Evolutionary conservation across 2,113 vertebrate species (phyloP), one percentile per base, ranked within the genome.

Genomic region (Saccopteryx bilineata): DNA sequence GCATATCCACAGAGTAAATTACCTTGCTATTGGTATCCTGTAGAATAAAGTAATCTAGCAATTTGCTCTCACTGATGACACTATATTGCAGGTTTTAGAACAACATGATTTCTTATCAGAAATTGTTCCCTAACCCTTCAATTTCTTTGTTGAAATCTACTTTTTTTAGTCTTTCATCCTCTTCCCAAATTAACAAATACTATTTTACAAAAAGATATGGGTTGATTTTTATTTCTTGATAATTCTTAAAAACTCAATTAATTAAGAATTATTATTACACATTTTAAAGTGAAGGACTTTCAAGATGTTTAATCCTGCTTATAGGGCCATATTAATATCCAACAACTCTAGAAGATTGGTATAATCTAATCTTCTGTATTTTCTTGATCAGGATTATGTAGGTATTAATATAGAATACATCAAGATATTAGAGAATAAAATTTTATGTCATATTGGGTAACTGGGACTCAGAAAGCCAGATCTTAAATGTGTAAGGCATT

Each of bases 1-100:
- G 80, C 93, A 92, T 56, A 97, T 68, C 88, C 96, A 97, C 76
- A 91, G 87, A 97, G 90, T 97, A 96, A 98, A 97, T 97, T 97
- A 97, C 33, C 17, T 94, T 87, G 95, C 97, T 98, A 96, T 97
- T 97, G 96, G 61, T 69, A 97, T 97, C 93, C 71, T 88, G 63
- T 96, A 78, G 17, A 94, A 93, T 95, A 96, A 97, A 97, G 91
- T 72, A 52, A 95, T 96, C 56, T 81, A 94, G 33, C 63, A 91
- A 94, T 91, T 96, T 68, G 58, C 4, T 95, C 60, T 97, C 54
- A 84, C 96, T 95, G 66, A 15, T 39, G 28, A 84, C 31, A 66
- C 26, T 86, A 79, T 92, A 79, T 61, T 78, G 12, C 17, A 86
- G 14, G 19, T 86, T 93, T 76, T 94, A 96, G 74, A 96, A 18